Conservation (phyloP, 2,888 invertebrate genomes). For the Agrochola litura region DNA sequence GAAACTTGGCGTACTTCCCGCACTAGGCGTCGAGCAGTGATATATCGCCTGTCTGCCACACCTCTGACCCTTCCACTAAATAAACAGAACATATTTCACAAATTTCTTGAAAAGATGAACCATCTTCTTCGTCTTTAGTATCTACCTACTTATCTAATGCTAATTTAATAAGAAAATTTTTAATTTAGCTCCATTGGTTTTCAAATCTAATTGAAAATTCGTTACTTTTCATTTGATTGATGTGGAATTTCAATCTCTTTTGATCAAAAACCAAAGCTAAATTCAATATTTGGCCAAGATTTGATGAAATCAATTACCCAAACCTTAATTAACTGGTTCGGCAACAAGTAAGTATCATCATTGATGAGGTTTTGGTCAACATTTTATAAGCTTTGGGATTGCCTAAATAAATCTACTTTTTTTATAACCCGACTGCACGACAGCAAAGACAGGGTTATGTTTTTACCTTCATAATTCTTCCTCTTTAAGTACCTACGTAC, state of each 20-base stretch:
- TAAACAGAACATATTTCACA: constrained; percentile 2
- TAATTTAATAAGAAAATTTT: not conserved
- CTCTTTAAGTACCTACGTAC: not conserved
- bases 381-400: not conserved
- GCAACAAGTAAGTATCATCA: not conserved
- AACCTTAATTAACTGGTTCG: not conserved
- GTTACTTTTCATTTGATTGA: constrained; percentile 11
- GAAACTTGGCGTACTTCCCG: constrained; percentile 31
- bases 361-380: not conserved
- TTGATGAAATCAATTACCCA: constrained; percentile 5
- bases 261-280: not conserved
- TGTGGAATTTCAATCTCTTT: constrained; percentile 9
- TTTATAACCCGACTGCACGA: not conserved
- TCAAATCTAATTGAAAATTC: not conserved
- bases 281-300: constrained; percentile 10
- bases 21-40: constrained; percentile 11
- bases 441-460: not conserved
- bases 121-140: not conserved
- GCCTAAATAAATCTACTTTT: not conserved
- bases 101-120: constrained; percentile 2
- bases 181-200: not conserved
- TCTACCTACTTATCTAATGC: not conserved
- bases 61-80: constrained; percentile 2
- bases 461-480: no score
- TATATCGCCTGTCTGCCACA: constrained; percentile 24